Evolutionary conservation across 2,888 invertebrate genomes (phyloP), one percentile per base, ranked within the genome.

Genomic region (Erebia epiphron): DNA sequence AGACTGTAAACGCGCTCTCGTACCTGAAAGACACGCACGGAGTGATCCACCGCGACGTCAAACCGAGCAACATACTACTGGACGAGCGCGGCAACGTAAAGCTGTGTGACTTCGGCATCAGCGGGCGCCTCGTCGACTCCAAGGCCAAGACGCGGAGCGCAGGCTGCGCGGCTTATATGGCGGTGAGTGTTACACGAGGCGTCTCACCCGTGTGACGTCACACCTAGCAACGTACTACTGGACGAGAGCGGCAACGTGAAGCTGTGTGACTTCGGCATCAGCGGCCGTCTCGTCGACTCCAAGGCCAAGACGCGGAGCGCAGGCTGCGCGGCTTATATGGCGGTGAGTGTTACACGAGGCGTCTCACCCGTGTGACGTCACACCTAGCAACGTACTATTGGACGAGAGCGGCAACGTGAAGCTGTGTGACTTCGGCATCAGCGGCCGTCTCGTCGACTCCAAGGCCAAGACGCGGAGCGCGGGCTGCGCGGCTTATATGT

Each of bases 121-220:
- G 99, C 86, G 99, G 99, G 21, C 95, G 98, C 73, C 95, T 99
- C 74, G 99, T 99, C 50, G 99, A 99, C 94, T 99, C 99, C 64
- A 98, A 99, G 94, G 99, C 99, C 3, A 98, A 98, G 91, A 99
- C 99, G 21, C 94, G 98, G 83, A 98, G 98, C 86, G 99, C 98
- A 3, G 99, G 99, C 57, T 99, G 99, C 93, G 98, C 99, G n/a
- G 99, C 99, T 1, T 99, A 99, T 83, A 98, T 99, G 98, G 99
- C 99, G 81, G 99, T 99, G 88, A 95, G 95, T 95, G 76, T 13
- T 54, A 8, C 7, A 35, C 35, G 35, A 0, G 35, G 7, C 35
- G 35, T 35, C 35, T 35, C 35, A 35, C 7, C 35, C 35, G 35
- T 35, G 35, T 35, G 35, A 35, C 26, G 11, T 14, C 54, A 7